These are phyloP conservation scores for Anomalospiza imberbis DNA, from an alignment of 2,797 vertebrate species.

Conservation along the genomic window DNA sequence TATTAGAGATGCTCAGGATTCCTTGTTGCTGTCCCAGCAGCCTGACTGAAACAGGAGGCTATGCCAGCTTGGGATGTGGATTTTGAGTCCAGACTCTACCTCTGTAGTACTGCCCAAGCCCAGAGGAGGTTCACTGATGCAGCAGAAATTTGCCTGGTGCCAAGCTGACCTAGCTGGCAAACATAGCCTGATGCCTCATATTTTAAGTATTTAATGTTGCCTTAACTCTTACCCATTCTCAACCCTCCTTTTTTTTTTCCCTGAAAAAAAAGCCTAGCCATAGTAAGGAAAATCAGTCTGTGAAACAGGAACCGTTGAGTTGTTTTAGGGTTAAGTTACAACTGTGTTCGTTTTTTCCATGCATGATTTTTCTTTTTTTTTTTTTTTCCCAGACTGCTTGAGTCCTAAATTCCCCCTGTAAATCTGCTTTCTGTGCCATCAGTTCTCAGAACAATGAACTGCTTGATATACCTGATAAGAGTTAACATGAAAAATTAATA, in stretches of 20 bases:
- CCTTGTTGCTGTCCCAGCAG: neutral
- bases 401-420: constrained; percentile 44
- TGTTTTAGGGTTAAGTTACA: constrained; percentile 51
- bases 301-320: neutral
- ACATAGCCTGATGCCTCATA: neutral
- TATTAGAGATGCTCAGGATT: neutral
- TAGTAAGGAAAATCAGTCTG: neutral
- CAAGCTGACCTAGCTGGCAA: neutral
- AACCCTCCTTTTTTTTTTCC: neutral
- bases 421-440: constrained; percentile 49
- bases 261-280: neutral
- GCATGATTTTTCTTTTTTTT: neutral
- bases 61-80: neutral
- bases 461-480: constrained; percentile 58
- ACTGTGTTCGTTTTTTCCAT: neutral
- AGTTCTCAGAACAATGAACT: constrained; percentile 48
- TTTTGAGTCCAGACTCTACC: neutral
- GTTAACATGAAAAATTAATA: constrained; percentile 52
- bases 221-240: neutral
- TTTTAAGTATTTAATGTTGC: neutral
- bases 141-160: neutral
- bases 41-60: neutral
- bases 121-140: neutral
- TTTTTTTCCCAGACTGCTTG: neutral
- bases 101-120: neutral